Evolutionary conservation across 2,113 vertebrate genomes (phyloP), one percentile per base, ranked within the genome.

Genomic region (Takifugu flavidus): DNA sequence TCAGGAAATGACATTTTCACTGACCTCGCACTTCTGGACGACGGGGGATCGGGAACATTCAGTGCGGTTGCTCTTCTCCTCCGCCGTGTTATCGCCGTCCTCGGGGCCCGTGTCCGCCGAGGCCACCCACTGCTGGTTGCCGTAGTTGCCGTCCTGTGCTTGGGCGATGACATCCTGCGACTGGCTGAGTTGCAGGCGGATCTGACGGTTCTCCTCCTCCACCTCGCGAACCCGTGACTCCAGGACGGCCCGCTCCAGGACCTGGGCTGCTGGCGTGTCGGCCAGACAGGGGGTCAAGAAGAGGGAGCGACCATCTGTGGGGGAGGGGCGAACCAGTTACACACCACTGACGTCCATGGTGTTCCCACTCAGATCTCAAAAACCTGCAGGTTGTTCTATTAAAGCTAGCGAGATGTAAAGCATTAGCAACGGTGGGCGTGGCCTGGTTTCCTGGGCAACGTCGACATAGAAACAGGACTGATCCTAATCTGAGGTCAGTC

Each of bases 1-100:
- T 20, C 20, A 25, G 14, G 2, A 13, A 43, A 14, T 4, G 6
- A 43, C 6, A 7, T 20, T 26, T 42, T 50, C 13, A 4, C 72
- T 83, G 43, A 96, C 95, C 93, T 96, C 94, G 72, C 95, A 96
- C 84, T 95, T 96, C 78, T 93, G 91, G 44, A 94, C 91, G 2
- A 62, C 82, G 55, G 87, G 85, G 59, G 92, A 88, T 59, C 92
- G 90, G 25, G 74, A 78, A 60, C 95, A 96, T 43, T 89, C 91
- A 0, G 89, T 94, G 77, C 73, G 87, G 86, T 94, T 96, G 85
- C 76, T 89, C 70, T 80, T 87, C 47, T 92, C 75, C 0, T 85
- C 86, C 0, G 85, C 54, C 0, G 87, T 67, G 67, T 79, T 72
- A 45, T 91, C 89, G 25, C 89, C 82, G 0, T 92, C 91, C 60